Percentiles rank a stretch among this genome's conserved stretches.
Evolutionary conservation across 2,797 vertebrate genomes (phyloP).

Genomic region (Chrysocyon brachyurus): DNA sequence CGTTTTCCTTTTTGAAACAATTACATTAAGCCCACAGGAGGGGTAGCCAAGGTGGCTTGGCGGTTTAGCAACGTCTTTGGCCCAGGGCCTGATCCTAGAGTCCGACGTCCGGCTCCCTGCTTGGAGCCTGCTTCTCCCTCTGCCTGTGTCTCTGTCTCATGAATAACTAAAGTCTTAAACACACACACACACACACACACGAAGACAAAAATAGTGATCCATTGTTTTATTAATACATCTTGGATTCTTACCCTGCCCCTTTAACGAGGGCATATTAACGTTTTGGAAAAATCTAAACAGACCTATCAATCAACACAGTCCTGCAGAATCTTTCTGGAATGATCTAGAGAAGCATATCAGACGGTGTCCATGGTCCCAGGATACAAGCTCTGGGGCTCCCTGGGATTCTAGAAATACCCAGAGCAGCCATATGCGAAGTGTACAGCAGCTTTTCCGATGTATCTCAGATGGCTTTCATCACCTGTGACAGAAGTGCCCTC

Average conservation of each 20-base stretch:
- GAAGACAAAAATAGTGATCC: not conserved
- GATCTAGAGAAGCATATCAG: not conserved
- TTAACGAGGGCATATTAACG: not conserved
- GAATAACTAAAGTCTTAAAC: too few relatives aligned
- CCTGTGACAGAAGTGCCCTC: not conserved
- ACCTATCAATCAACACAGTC: not conserved
- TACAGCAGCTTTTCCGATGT: not conserved
- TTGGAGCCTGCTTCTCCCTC: too few relatives aligned
- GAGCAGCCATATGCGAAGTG: not conserved
- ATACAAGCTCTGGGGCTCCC: not conserved
- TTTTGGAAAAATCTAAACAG: not conserved
- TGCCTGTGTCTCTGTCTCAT: too few relatives aligned
- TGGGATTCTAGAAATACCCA: not conserved
- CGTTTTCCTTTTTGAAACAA: not conserved
- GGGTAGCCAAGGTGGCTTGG: too few relatives aligned
- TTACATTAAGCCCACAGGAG: slow-evolving; percentile 7
- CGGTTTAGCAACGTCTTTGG: too few relatives aligned
- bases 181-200: not conserved
- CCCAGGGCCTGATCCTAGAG: too few relatives aligned
- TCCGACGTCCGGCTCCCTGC: too few relatives aligned
- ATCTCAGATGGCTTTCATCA: too few relatives aligned
- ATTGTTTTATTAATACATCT: slow-evolving; percentile 62
- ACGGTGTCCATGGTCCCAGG: not conserved
- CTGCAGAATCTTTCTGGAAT: not conserved
- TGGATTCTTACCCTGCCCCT: not conserved